Evolutionary conservation across 2,888 invertebrate genomes (phyloP).

Genomic region (Baronia brevicornis): DNA sequence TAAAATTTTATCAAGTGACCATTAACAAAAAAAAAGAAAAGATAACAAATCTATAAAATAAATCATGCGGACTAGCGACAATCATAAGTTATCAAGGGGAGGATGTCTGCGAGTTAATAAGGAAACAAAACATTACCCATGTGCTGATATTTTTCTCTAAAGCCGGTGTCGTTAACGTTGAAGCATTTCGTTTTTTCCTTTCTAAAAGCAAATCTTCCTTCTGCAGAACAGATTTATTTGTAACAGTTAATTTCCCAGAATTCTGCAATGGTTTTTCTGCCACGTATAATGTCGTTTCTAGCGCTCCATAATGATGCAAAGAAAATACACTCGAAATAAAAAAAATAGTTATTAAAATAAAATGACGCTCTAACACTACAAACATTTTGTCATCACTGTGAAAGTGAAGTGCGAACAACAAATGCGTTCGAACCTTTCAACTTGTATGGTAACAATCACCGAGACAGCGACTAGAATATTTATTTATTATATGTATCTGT

Average conservation of each 20-base stretch:
- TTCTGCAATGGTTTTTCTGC: conserved; percentile 31
- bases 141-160: conserved; percentile 59
- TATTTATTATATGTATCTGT: no score
- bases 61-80: conserved; percentile 26
- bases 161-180: conserved; percentile 38
- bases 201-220: conserved; percentile 26
- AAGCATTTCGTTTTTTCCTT: conserved; percentile 58
- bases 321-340: conserved; percentile 40
- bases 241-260: conserved; percentile 40
- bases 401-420: conserved; percentile 15
- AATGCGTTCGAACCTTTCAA: no score
- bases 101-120: conserved; percentile 35
- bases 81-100: conserved; percentile 39
- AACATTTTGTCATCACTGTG: conserved; percentile 70
- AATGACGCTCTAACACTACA: conserved; percentile 46
- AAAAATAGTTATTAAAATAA: conserved; percentile 43
- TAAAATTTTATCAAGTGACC: conserved; percentile 31
- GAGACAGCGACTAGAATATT: no score
- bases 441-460: no score
- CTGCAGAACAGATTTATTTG: conserved; percentile 41
- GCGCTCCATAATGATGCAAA: conserved; percentile 41
- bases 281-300: conserved; percentile 52
- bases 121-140: conserved; percentile 60
- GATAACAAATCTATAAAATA: conserved; percentile 26
- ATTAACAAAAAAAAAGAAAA: conserved; percentile 24